These are phyloP conservation scores for Eriosoma lanigerum DNA, from an alignment of 1,140 invertebrate genomes.

Conservation along the genomic window DNA sequence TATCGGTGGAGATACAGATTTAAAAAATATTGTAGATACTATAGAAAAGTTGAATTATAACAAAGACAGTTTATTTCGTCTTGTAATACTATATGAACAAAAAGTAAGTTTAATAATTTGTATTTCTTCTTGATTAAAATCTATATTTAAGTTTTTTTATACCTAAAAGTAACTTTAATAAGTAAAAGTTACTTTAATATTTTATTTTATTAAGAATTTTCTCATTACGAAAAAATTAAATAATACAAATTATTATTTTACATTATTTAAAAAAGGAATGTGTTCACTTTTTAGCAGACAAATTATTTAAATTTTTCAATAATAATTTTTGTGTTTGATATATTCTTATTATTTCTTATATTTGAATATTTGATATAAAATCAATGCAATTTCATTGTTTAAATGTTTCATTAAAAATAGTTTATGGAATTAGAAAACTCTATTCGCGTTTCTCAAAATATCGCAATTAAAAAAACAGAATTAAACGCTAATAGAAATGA, in stretches of 20 bases:
- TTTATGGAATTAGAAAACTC: background rate
- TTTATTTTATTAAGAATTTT: background rate
- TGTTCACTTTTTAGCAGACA: too few species aligned
- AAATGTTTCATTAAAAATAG: background rate
- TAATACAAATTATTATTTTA: too few species aligned
- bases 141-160: background rate
- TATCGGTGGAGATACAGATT: background rate
- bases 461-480: background rate
- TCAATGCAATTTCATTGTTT: background rate
- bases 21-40: background rate
- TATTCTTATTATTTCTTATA: too few species aligned
- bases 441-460: background rate
- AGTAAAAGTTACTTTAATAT: background rate
- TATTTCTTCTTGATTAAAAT: too few species aligned
- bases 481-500: background rate
- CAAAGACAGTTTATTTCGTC: constrained; percentile 7
- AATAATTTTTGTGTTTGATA: too few species aligned
- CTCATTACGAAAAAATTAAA: background rate
- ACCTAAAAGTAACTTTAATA: background rate
- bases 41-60: background rate
- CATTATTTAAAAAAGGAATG: too few species aligned
- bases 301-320: too few species aligned
- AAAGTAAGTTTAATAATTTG: too few species aligned
- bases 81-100: background rate
- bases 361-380: too few species aligned